Conservation (phyloP, 2,797 vertebrate genomes). For the Manis javanica region DNA sequence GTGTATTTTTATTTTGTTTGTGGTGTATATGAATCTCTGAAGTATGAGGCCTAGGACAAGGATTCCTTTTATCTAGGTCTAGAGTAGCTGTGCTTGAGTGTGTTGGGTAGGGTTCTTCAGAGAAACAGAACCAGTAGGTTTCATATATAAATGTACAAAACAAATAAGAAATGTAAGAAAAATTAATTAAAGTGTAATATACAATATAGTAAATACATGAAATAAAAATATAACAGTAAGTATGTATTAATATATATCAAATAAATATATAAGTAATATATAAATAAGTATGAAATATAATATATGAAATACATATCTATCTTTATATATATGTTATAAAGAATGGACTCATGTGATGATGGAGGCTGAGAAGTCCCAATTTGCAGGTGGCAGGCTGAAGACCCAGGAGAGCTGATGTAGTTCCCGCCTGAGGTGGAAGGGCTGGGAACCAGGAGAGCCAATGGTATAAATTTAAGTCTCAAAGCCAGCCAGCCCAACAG, state of each 20-base stretch:
- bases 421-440: not conserved
- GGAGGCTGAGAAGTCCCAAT: not conserved
- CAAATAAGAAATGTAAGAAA: not conserved
- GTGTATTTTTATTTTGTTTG: conserved; percentile 19
- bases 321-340: not conserved
- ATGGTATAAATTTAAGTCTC: not conserved
- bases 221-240: not conserved
- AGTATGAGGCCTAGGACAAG: not conserved
- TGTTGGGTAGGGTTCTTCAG: conserved; percentile 10
- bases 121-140: not conserved
- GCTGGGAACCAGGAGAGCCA: not conserved
- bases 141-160: not conserved
- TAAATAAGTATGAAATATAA: not conserved
- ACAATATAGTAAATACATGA: not conserved
- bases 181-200: not conserved
- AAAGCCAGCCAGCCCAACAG: not conserved
- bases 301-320: not conserved
- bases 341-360: not conserved
- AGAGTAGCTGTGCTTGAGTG: not conserved
- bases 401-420: not conserved
- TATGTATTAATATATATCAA: not conserved
- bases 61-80: not conserved
- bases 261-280: not conserved
- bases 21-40: not conserved
- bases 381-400: not conserved